A percentile compares a stretch with the other conserved stretches of the same genome.
Evolutionary conservation across 92 coral and sea anemone species (phyloP).

Genomic region (Bergia sp.): DNA sequence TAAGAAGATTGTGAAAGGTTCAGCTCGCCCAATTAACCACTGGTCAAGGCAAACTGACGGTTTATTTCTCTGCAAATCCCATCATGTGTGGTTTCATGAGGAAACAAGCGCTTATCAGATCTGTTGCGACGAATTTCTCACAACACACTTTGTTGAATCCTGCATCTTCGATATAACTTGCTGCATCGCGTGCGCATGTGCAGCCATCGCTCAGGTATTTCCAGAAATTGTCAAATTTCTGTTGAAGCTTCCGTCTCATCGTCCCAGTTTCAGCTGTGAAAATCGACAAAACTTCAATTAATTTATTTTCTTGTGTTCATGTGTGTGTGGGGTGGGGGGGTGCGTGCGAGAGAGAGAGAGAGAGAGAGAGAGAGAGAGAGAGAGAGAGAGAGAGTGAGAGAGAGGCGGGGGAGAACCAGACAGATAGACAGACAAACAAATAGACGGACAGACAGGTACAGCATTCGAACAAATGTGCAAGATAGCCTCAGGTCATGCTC

Average conservation of each 20-base stretch:
- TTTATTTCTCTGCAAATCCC: slow-evolving; percentile 83
- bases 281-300: not conserved
- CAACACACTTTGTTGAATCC: slow-evolving; percentile 72
- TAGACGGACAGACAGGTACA: too few relatives aligned
- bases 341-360: not conserved
- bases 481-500: slow-evolving; percentile 18
- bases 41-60: not conserved
- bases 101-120: slow-evolving; percentile 58
- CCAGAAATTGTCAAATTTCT: slow-evolving; percentile 72
- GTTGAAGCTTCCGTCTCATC: slow-evolving; percentile 66
- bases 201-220: slow-evolving; percentile 92
- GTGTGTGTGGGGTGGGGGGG: not conserved
- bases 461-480: too few relatives aligned
- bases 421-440: not conserved
- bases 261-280: slow-evolving; percentile 73
- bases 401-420: too few relatives aligned
- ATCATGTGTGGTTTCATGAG: slow-evolving; percentile 81
- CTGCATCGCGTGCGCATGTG: slow-evolving; percentile 74
- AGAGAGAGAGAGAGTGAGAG: too few relatives aligned
- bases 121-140: slow-evolving; percentile 61
- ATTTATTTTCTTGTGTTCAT: not conserved
- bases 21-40: not conserved
- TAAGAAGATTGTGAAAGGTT: too few relatives aligned
- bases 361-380: too few relatives aligned
- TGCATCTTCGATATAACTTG: slow-evolving; percentile 68